A percentile compares a stretch with the other conserved stretches of the same genome.
These are phyloP conservation scores for Polyommatus icarus DNA, from an alignment of 2,888 invertebrate species.

Conservation along the genomic window DNA sequence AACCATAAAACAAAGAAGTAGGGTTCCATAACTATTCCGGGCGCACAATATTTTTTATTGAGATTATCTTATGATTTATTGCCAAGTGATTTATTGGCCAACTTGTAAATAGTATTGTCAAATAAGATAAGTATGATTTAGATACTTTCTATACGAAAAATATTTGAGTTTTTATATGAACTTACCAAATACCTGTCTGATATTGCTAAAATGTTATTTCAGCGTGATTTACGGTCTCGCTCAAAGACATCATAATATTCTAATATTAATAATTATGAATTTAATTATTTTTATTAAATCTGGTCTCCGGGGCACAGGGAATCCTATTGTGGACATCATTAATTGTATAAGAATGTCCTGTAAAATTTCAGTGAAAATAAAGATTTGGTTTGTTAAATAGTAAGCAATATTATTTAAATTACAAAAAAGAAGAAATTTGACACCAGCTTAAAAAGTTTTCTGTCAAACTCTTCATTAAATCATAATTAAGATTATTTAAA, in stretches of 20 bases:
- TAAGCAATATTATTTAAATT: too few relatives aligned
- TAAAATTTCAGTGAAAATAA: too few relatives aligned
- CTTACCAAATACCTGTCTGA: background rate
- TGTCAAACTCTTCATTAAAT: too few relatives aligned
- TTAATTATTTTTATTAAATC: too few relatives aligned
- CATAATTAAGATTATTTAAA: too few relatives aligned
- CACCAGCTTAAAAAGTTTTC: too few relatives aligned
- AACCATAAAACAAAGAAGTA: slow-evolving; percentile 47
- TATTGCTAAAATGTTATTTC: background rate
- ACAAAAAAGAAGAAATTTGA: too few relatives aligned
- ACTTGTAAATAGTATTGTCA: slow-evolving; percentile 51
- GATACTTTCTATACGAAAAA: background rate
- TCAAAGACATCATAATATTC: background rate
- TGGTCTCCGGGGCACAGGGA: too few relatives aligned
- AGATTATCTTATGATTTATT: slow-evolving; percentile 65
- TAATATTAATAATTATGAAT: too few relatives aligned
- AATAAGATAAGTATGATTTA: slow-evolving; percentile 24
- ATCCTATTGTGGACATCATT: too few relatives aligned
- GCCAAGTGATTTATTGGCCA: slow-evolving; percentile 55
- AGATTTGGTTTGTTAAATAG: too few relatives aligned
- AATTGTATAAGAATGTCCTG: too few relatives aligned
- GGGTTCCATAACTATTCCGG: slow-evolving; percentile 51
- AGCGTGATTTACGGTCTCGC: background rate
- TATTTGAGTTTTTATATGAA: slow-evolving; percentile 4
- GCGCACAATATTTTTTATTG: slow-evolving; percentile 56